These are phyloP conservation scores for Kryptopterus vitreolus DNA, from an alignment of 2,797 vertebrate genomes.

Conservation along the genomic window DNA sequence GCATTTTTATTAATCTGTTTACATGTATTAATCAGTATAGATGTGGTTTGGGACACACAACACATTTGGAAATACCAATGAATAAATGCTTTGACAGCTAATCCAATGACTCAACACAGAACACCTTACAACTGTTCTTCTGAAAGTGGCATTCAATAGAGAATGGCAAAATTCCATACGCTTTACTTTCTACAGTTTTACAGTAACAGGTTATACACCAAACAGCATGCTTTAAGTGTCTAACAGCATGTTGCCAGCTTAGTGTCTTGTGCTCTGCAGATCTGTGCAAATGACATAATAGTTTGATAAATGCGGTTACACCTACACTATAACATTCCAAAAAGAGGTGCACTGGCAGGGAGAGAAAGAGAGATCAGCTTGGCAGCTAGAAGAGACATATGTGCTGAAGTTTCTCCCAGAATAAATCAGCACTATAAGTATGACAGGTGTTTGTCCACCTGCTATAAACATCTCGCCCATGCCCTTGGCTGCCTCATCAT, in stretches of 20 bases:
- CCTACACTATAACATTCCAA: background rate
- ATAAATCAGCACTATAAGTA: slow-evolving; percentile 87
- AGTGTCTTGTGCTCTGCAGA: slow-evolving; percentile 1
- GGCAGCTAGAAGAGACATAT: slow-evolving; percentile 75
- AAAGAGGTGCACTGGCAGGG: background rate
- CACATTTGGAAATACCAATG: background rate
- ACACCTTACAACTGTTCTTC: background rate
- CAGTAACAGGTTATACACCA: background rate
- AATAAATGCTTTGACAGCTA: background rate
- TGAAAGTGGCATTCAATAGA: background rate
- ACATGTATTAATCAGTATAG: background rate
- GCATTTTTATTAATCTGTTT: background rate
- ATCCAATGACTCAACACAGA: background rate
- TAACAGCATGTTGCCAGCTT: background rate
- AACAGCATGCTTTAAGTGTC: background rate
- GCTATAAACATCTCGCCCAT: slow-evolving; percentile 80
- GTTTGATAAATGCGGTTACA: background rate
- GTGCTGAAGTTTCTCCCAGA: slow-evolving; percentile 72
- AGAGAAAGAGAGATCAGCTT: slow-evolving; percentile 40
- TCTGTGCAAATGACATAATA: background rate
- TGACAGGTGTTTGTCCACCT: slow-evolving; percentile 90
- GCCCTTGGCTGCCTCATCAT: slow-evolving; percentile 56
- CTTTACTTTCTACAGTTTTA: background rate
- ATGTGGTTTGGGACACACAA: background rate
- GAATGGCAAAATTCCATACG: background rate